These are phyloP conservation scores for Hippocampus guttulatus DNA, from an alignment of 2,113 vertebrate species.

Conservation along the genomic window DNA sequence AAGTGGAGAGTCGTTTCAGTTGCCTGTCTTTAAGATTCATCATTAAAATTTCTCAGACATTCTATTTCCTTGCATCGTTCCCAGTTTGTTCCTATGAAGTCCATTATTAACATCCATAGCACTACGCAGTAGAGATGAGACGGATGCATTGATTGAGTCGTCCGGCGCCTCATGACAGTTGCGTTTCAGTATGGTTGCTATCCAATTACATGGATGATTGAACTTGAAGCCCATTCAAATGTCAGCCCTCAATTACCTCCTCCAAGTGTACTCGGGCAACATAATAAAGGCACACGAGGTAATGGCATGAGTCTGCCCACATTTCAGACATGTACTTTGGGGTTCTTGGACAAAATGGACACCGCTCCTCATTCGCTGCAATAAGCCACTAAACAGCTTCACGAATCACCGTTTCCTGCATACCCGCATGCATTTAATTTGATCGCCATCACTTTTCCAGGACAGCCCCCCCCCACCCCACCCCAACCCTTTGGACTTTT, in stretches of 20 bases:
- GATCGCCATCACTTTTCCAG: not conserved
- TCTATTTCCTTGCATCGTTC: not conserved
- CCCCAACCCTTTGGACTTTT: not conserved
- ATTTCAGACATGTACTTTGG: not conserved
- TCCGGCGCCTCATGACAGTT: conserved; percentile 22
- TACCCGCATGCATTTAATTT: not conserved
- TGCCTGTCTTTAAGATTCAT: not conserved
- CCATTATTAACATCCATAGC: not conserved
- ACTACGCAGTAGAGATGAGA: not conserved
- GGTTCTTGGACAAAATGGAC: not conserved
- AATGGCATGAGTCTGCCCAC: not conserved
- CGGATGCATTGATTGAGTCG: not conserved
- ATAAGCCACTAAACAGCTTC: not conserved
- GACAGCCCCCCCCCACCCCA: too few species aligned
- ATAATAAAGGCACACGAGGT: conserved; percentile 4
- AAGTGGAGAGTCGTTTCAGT: not conserved
- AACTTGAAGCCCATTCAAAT: conserved; percentile 17
- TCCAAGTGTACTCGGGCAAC: conserved; percentile 5
- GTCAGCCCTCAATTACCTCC: conserved; percentile 3
- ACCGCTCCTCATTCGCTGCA: not conserved
- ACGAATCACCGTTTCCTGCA: not conserved
- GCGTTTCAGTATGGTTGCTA: conserved; percentile 30
- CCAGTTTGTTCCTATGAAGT: not conserved
- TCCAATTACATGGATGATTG: conserved; percentile 41
- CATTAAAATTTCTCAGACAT: not conserved